A percentile compares a stretch with the other conserved stretches of the same genome.
These are phyloP conservation scores for Ptychochromis oligacanthus DNA, from an alignment of 2,113 vertebrate species.

Conservation along the genomic window DNA sequence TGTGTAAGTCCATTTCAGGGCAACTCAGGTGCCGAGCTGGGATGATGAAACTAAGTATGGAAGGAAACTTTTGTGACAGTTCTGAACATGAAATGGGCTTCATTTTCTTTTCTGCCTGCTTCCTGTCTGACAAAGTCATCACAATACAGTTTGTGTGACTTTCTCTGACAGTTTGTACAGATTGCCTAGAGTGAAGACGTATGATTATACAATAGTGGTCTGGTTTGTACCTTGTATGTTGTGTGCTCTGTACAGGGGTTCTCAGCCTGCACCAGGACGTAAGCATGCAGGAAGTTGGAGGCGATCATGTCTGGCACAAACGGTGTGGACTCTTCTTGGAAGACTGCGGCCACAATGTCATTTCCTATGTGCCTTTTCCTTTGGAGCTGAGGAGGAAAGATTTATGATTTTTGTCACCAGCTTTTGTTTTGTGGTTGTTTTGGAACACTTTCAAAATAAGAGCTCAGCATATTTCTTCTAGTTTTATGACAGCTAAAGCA, in stretches of 20 bases:
- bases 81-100: too few relatives aligned
- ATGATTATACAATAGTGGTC: too few relatives aligned
- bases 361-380: conserved; percentile 96
- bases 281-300: conserved; percentile 96
- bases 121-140: too few relatives aligned
- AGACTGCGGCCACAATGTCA: conserved; percentile 94
- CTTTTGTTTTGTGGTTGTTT: neutral
- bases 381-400: conserved; percentile 84
- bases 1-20: neutral
- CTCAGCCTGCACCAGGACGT: conserved; percentile 92
- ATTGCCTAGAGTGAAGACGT: neutral
- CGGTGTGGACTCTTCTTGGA: conserved; percentile 94
- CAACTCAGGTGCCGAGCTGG: neutral
- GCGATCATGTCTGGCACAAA: conserved; percentile 98
- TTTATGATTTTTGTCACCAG: neutral
- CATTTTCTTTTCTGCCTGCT: too few relatives aligned
- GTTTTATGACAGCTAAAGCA: neutral
- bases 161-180: neutral
- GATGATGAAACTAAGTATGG: neutral
- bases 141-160: neutral
- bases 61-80: neutral
- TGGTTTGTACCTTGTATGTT: conserved; percentile 87
- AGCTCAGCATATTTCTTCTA: neutral
- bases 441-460: neutral
- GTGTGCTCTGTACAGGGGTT: conserved; percentile 82